Evolutionary conservation across 2,113 vertebrate species (phyloP), one percentile per base, ranked within the genome.

Genomic region (Campylomormyrus tamandua): DNA sequence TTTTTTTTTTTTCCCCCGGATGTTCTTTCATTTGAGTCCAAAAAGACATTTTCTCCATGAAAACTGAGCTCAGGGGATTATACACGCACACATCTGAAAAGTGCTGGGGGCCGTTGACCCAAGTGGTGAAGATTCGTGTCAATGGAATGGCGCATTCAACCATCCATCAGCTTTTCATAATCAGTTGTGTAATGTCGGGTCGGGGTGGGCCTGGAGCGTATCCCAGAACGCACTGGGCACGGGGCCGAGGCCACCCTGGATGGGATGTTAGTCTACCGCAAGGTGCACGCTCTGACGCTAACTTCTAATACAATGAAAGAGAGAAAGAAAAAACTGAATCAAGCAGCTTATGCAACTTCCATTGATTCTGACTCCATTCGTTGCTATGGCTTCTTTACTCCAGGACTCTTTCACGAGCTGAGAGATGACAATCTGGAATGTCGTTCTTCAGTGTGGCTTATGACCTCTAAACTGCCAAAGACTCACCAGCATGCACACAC

Each of bases 1-100:
- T 92, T 90, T 66, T 87, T 92, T 17, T 92, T 17, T 90, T 42
- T 0, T 0, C 0, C 3, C 11, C 31, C 70, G 11, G 70, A 31
- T 35, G 70, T 17, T 39, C 70, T 77, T 77, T 77, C 70, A 39
- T 39, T 66, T 77, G 35, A 19, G 74, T 80, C 74, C 74, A 80
- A 19, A 42, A 80, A 80, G 74, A 80, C 74, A 42, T 80, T 42
- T 80, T 80, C 74, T 80, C 15, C 35, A 42, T 80, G 74, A 80
- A 80, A 80, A 42, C 31, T 6, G n/a, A 6, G 15, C 31, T 42
- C 35, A 42, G 74, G 15, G 74, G 74, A 80, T 8, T 42, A 80
- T 15, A 19, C 74, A 19, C 35, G 35, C 66, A 74, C 15, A 19
- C 5, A 19, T 42, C 74, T 42, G 74, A 42, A 42, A 17, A 17